A percentile compares a stretch with the other conserved stretches of the same genome.
phyloP scores from a whole-genome alignment of 2,797 vertebrate species.

The Phataginus tetradactyla region DNA sequence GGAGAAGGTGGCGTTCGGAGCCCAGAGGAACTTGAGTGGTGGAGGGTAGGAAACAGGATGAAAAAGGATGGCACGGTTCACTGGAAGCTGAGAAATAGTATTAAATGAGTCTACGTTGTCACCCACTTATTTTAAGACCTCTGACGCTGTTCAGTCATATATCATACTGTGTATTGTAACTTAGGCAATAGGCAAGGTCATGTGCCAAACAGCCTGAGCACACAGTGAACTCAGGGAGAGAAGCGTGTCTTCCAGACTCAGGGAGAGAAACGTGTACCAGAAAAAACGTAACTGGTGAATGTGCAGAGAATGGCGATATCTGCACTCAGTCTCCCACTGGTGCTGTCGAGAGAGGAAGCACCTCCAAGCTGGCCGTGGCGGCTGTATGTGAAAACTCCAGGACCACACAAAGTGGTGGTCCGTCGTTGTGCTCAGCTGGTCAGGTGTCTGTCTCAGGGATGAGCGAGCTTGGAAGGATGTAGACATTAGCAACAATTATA shows the following conservation, averaged over 20 bases:
- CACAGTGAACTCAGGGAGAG: neutral
- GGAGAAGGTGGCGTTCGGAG: neutral
- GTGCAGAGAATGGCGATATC: neutral
- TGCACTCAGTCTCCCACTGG: neutral
- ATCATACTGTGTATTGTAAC: neutral
- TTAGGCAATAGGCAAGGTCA: neutral
- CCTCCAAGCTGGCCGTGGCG: rapidly evolving
- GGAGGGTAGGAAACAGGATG: neutral
- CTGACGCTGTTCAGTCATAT: neutral
- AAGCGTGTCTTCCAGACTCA: neutral
- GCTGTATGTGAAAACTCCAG: neutral
- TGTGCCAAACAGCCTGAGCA: neutral
- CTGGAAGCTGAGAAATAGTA: too few relatives aligned
- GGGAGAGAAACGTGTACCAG: neutral
- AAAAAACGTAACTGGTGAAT: neutral
- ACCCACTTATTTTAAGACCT: neutral
- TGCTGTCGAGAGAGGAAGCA: neutral
- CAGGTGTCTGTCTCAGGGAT: neutral
- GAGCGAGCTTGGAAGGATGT: neutral
- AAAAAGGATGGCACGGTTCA: too few relatives aligned
- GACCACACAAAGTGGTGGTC: neutral
- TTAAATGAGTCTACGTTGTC: neutral
- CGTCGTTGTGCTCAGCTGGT: neutral
- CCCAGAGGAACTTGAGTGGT: neutral
- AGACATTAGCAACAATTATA: neutral